Evolutionary conservation across 2,797 vertebrate genomes (phyloP).

Genomic region (Natrix natrix): DNA sequence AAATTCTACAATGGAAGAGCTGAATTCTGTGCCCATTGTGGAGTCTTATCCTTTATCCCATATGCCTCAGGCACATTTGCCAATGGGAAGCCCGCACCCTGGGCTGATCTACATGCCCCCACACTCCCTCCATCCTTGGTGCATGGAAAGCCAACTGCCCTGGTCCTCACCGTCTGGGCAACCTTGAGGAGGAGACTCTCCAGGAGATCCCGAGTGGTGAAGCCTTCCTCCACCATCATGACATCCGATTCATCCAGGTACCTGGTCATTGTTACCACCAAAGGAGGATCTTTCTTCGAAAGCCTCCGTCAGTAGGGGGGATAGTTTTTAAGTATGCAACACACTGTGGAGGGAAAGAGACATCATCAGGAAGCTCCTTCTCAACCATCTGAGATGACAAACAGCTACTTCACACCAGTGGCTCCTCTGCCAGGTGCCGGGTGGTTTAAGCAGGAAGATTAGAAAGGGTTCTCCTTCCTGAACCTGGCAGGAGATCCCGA

Average conservation of each 20-base stretch:
- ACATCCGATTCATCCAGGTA: slow-evolving; percentile 72
- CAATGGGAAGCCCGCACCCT: background rate
- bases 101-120: background rate
- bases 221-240: slow-evolving; percentile 76
- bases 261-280: slow-evolving; percentile 62
- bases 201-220: slow-evolving; percentile 75
- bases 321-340: slow-evolving; percentile 52
- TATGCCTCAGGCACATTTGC: background rate
- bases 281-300: slow-evolving; percentile 22
- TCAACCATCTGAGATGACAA: background rate
- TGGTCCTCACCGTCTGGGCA: slow-evolving; percentile 64
- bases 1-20: background rate
- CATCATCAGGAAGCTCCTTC: background rate
- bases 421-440: no score
- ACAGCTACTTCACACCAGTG: background rate
- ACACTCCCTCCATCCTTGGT: background rate
- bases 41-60: background rate
- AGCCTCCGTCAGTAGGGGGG: slow-evolving; percentile 9
- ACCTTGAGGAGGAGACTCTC: slow-evolving; percentile 68
- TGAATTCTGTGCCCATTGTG: background rate
- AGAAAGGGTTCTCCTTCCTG: background rate
- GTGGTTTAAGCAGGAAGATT: background rate
- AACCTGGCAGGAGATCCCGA: background rate
- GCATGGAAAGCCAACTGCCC: background rate
- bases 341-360: slow-evolving; percentile 26